These are phyloP conservation scores for Sapayoa aenigma DNA, from an alignment of 2,113 vertebrate genomes.

Conservation along the genomic window DNA sequence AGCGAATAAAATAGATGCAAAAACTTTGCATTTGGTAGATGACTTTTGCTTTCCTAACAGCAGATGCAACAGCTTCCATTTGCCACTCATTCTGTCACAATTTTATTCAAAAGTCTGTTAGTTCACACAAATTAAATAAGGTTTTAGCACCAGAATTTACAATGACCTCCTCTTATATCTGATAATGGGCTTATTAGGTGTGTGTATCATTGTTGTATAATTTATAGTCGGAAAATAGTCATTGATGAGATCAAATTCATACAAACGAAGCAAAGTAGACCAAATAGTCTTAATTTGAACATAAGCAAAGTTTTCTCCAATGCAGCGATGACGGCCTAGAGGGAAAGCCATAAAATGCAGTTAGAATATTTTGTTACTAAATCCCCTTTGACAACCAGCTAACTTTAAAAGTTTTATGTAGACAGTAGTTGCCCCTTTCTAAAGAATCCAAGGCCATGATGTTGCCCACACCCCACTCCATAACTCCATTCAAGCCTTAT, in stretches of 20 bases:
- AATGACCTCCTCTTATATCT: slow-evolving; percentile 81
- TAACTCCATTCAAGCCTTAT: neutral
- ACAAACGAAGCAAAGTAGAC: slow-evolving; percentile 92
- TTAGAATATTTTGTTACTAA: neutral
- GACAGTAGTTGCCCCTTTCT: neutral
- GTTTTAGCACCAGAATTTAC: slow-evolving; percentile 21
- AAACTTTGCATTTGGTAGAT: neutral
- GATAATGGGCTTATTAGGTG: slow-evolving; percentile 90
- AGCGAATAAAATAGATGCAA: neutral
- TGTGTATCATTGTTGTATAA: slow-evolving; percentile 98
- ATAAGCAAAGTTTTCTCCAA: slow-evolving; percentile 97
- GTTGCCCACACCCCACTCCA: neutral
- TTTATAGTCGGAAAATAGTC: slow-evolving; percentile 93
- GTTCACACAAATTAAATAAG: neutral
- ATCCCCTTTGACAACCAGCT: neutral
- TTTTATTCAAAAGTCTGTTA: neutral
- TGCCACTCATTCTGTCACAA: neutral
- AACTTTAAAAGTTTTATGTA: neutral
- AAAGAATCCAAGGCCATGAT: neutral
- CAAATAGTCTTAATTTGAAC: slow-evolving; percentile 98
- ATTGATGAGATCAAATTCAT: slow-evolving; percentile 88
- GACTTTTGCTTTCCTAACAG: neutral
- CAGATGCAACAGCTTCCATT: neutral
- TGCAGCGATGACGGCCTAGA: slow-evolving; percentile 94
- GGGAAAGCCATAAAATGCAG: neutral